phyloP scores from a whole-genome alignment of 2,797 vertebrate species.

The Aselliscus stoliczkanus region DNA sequence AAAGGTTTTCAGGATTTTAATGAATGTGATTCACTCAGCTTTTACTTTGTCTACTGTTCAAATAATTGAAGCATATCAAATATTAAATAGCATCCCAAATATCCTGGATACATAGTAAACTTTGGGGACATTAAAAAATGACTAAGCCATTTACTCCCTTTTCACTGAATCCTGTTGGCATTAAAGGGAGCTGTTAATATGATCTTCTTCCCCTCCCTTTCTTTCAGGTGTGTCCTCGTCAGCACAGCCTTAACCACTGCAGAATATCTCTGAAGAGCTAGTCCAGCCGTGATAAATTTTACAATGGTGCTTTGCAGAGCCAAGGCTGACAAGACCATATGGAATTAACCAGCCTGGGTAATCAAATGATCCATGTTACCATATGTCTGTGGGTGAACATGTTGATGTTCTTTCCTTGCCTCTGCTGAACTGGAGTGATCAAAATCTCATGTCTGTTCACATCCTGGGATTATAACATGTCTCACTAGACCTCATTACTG shows the following conservation, averaged over 20 bases:
- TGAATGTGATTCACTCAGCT: neutral
- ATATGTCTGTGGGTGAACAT: no score
- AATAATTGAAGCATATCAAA: neutral
- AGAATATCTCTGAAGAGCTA: neutral
- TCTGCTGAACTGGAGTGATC: neutral
- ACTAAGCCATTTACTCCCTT: neutral
- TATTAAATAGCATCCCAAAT: neutral
- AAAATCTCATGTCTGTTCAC: neutral
- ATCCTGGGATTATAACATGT: neutral
- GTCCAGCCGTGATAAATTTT: neutral
- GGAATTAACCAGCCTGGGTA: neutral
- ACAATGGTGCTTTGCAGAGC: neutral
- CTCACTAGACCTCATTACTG: neutral
- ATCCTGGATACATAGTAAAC: neutral
- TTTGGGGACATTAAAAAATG: neutral
- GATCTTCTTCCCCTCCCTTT: neutral
- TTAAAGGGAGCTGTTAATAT: neutral
- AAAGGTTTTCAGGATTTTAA: conserved; percentile 8
- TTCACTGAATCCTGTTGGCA: neutral
- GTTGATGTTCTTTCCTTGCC: neutral
- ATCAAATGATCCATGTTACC: neutral
- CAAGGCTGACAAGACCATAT: neutral
- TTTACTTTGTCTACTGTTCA: neutral
- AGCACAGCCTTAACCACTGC: neutral
- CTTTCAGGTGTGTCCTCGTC: neutral